phyloP scores from a whole-genome alignment of 2,113 vertebrate genomes.

The Athene noctua region DNA sequence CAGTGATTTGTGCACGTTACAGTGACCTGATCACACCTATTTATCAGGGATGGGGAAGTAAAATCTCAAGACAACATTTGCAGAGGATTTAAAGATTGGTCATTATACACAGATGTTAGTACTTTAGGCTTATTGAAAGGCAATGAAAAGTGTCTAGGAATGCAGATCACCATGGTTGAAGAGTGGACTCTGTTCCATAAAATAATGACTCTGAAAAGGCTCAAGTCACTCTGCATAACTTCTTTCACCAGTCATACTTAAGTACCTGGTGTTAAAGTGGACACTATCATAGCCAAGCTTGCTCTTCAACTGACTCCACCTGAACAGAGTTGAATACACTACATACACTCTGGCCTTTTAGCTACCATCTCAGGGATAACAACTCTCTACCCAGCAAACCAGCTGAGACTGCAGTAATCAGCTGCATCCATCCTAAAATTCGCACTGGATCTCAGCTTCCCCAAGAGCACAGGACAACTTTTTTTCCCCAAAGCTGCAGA shows the following conservation, averaged over 20 bases:
- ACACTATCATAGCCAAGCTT: rapidly evolving
- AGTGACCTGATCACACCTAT: background rate
- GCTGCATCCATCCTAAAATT: background rate
- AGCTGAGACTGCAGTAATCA: background rate
- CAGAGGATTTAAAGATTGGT: background rate
- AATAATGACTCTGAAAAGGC: background rate
- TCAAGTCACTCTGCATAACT: background rate
- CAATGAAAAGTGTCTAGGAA: background rate
- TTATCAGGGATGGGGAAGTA: background rate
- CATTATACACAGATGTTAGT: background rate
- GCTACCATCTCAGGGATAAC: background rate
- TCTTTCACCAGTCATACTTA: background rate
- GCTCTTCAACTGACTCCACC: background rate
- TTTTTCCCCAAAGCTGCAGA: background rate
- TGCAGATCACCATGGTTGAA: background rate
- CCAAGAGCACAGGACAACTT: background rate
- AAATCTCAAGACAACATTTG: background rate
- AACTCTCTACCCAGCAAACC: background rate
- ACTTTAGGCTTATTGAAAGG: background rate
- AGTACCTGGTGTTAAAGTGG: background rate
- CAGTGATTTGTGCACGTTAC: background rate
- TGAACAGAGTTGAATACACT: background rate
- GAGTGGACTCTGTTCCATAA: background rate
- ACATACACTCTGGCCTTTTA: background rate
- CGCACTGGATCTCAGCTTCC: background rate